A percentile compares a stretch with the other conserved stretches of the same genome.
Evolutionary conservation across 2,888 invertebrate genomes (phyloP).

Genomic region (Tenodera sinensis): DNA sequence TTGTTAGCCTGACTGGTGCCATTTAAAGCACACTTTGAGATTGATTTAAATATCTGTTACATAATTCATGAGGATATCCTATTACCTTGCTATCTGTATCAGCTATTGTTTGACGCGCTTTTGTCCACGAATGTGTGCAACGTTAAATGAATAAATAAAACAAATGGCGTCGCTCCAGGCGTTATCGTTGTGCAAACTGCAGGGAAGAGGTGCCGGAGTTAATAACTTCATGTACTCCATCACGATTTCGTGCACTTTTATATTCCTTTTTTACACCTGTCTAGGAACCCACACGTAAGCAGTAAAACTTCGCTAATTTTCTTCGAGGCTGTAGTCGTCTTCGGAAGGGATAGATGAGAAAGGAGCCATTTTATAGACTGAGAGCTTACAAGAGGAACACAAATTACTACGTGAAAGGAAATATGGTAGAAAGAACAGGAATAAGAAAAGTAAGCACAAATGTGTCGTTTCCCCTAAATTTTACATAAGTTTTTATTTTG

Average conservation of each 20-base stretch:
- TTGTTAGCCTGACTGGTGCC: too few relatives aligned
- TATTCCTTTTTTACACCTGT: not conserved
- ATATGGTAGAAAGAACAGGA: too few relatives aligned
- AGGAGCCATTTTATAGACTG: too few relatives aligned
- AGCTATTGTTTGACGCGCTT: not conserved
- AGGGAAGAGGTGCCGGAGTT: not conserved
- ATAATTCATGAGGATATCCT: too few relatives aligned
- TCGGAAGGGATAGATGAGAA: too few relatives aligned
- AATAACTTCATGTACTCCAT: not conserved
- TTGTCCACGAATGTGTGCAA: not conserved
- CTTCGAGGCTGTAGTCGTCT: not conserved
- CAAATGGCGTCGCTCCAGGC: not conserved
- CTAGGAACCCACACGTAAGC: not conserved
- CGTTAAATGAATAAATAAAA: not conserved
- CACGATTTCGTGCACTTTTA: not conserved
- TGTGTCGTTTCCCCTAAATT: too few relatives aligned
- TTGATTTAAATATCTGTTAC: too few relatives aligned
- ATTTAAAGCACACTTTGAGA: too few relatives aligned
- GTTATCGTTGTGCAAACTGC: not conserved
- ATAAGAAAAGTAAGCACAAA: too few relatives aligned
- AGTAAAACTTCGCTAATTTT: not conserved
- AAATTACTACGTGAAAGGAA: too few relatives aligned
- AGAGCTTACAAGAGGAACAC: too few relatives aligned
- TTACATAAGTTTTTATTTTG: too few relatives aligned
- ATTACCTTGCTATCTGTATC: not conserved